A percentile compares a stretch with the other conserved stretches of the same genome.
Evolutionary conservation across 2,888 invertebrate species (phyloP).

Genomic region (Synanthedon andrenaeformis): DNA sequence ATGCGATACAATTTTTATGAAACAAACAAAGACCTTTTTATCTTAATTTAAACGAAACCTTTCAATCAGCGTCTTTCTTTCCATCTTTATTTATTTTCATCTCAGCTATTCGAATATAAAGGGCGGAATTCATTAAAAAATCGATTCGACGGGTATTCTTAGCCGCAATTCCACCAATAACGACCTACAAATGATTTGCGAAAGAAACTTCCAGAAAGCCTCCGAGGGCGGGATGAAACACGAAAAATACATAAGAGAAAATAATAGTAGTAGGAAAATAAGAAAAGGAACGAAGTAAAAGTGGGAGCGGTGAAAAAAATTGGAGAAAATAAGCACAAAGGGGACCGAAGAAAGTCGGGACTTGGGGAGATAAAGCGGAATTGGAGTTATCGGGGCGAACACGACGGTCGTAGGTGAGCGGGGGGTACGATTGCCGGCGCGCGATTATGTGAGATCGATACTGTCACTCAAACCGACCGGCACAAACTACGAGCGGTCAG

Average conservation of each 20-base stretch:
- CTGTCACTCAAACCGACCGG: slow-evolving; percentile 47
- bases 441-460: slow-evolving; percentile 65
- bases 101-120: slow-evolving; percentile 35
- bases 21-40: too few relatives aligned
- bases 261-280: slow-evolving; percentile 64
- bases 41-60: background rate
- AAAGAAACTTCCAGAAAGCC: slow-evolving; percentile 40
- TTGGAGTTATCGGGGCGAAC: slow-evolving; percentile 67
- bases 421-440: slow-evolving; percentile 45
- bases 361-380: slow-evolving; percentile 65
- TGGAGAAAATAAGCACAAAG: slow-evolving; percentile 68
- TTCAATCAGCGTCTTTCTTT: slow-evolving; percentile 9
- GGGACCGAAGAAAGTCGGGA: slow-evolving; percentile 58
- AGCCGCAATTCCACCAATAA: slow-evolving; percentile 59
- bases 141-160: slow-evolving; percentile 46
- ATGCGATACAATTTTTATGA: too few relatives aligned
- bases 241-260: slow-evolving; percentile 66
- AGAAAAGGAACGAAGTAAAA: slow-evolving; percentile 57
- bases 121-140: slow-evolving; percentile 61
- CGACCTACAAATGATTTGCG: slow-evolving; percentile 59
- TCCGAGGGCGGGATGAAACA: slow-evolving; percentile 48
- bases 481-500: slow-evolving; percentile 7
- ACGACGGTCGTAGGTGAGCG: slow-evolving; percentile 37
- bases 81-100: slow-evolving; percentile 35
- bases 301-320: slow-evolving; percentile 57